Evolutionary conservation across 2,888 invertebrate genomes (phyloP).

Genomic region (Amblyjoppa fuscipennis): DNA sequence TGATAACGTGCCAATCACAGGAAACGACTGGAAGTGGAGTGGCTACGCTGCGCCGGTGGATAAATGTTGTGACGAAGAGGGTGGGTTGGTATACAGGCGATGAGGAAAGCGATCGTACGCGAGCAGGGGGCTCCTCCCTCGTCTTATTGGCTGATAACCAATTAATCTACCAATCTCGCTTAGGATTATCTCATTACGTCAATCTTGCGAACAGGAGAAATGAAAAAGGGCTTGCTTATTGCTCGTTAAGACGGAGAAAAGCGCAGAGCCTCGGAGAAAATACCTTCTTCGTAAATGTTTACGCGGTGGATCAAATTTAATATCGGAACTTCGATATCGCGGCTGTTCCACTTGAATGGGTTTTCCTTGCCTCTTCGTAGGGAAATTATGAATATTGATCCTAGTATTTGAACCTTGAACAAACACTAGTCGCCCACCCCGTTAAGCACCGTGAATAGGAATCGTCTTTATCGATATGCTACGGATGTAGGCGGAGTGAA

Average conservation of each 20-base stretch:
- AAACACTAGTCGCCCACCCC: background rate
- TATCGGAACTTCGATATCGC: slow-evolving; percentile 24
- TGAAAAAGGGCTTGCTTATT: slow-evolving; percentile 64
- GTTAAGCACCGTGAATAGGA: background rate
- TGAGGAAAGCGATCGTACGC: slow-evolving; percentile 30
- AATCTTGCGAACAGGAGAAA: slow-evolving; percentile 35
- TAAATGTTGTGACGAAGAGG: slow-evolving; percentile 62
- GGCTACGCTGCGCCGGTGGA: slow-evolving; percentile 49
- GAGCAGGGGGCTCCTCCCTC: slow-evolving; percentile 47
- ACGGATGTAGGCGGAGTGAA: background rate
- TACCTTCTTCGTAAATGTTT: slow-evolving; percentile 66
- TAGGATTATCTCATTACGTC: slow-evolving; percentile 73
- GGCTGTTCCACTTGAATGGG: background rate
- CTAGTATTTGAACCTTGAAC: background rate
- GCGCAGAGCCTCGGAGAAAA: slow-evolving; percentile 15
- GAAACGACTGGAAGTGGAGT: slow-evolving; percentile 63
- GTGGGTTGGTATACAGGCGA: slow-evolving; percentile 33
- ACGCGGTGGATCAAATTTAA: slow-evolving; percentile 38
- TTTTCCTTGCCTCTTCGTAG: slow-evolving; percentile 4
- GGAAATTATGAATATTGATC: background rate
- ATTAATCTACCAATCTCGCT: slow-evolving; percentile 76
- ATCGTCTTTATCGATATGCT: background rate
- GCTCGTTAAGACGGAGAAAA: slow-evolving; percentile 63
- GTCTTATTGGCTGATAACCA: slow-evolving; percentile 72
- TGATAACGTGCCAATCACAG: slow-evolving; percentile 72